phyloP scores from a whole-genome alignment of 2,797 vertebrate genomes.

The Podargus strigoides region DNA sequence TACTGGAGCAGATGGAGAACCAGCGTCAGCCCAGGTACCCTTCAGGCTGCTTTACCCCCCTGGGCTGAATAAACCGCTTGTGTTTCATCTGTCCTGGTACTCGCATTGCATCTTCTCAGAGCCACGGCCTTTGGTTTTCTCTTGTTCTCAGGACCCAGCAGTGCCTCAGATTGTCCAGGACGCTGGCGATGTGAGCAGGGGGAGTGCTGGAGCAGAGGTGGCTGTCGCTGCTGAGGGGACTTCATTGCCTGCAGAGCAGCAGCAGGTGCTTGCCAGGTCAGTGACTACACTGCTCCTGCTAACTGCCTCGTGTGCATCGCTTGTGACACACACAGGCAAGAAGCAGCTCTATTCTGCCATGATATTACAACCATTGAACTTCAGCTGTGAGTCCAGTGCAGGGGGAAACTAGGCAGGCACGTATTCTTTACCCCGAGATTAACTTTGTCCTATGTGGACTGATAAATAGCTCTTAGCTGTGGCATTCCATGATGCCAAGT shows the following conservation, averaged over 20 bases:
- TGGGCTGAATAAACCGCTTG: fast-evolving
- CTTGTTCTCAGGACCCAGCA: background rate
- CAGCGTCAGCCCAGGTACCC: background rate
- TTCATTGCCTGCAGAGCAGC: slow-evolving; percentile 74
- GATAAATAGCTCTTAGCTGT: background rate
- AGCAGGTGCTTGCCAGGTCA: slow-evolving; percentile 85
- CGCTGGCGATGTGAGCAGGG: background rate
- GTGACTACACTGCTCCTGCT: background rate
- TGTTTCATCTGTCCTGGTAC: background rate
- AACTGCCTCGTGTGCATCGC: background rate
- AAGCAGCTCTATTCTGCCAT: background rate
- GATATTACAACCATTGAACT: background rate
- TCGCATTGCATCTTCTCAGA: background rate
- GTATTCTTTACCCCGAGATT: background rate
- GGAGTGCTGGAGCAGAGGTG: background rate
- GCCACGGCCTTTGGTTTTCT: background rate
- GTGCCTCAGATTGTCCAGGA: background rate
- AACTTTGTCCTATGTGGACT: background rate
- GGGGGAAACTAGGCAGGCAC: background rate
- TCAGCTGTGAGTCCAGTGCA: background rate
- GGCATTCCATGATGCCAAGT: fast-evolving
- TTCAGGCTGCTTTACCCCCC: background rate
- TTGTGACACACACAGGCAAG: background rate
- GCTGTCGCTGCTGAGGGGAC: background rate
- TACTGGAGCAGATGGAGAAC: background rate